Conservation (phyloP, 2,797 vertebrate species). For the Pseudopleuronectes americanus region DNA sequence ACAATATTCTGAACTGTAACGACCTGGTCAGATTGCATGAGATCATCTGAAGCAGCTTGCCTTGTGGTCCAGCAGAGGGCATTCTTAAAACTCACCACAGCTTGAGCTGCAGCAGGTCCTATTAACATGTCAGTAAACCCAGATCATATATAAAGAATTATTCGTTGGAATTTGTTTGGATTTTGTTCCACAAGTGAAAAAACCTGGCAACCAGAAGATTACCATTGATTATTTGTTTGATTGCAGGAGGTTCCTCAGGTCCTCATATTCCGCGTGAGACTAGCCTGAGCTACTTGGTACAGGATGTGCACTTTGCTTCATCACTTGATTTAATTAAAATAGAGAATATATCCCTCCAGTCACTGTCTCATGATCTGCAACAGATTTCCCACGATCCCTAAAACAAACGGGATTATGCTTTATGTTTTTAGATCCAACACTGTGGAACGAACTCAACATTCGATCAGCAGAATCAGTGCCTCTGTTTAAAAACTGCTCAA, state of each 20-base stretch:
- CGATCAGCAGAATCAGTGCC: too few relatives aligned
- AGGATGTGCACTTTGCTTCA: background rate
- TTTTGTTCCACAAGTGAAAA: too few relatives aligned
- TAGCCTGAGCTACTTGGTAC: background rate
- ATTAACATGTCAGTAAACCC: background rate
- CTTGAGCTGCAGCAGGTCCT: background rate
- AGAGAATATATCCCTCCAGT: too few relatives aligned
- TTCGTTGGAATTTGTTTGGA: background rate
- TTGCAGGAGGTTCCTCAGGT: slow-evolving; percentile 20
- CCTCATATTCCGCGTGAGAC: background rate
- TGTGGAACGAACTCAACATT: too few relatives aligned
- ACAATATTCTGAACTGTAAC: background rate
- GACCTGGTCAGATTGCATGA: background rate
- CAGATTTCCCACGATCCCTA: too few relatives aligned
- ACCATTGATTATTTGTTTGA: background rate
- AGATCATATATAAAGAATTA: background rate
- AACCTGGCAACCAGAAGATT: background rate
- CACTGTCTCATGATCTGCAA: too few relatives aligned
- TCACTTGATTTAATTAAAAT: background rate
- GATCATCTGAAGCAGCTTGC: background rate
- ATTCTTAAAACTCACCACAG: background rate
- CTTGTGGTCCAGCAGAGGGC: background rate
- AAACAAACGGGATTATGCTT: too few relatives aligned
- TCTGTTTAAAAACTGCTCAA: too few relatives aligned
- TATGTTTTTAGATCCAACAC: too few relatives aligned